Evolutionary conservation across 2,113 vertebrate species (phyloP), one percentile per base, ranked within the genome.

Genomic region (Colinus virginianus): DNA sequence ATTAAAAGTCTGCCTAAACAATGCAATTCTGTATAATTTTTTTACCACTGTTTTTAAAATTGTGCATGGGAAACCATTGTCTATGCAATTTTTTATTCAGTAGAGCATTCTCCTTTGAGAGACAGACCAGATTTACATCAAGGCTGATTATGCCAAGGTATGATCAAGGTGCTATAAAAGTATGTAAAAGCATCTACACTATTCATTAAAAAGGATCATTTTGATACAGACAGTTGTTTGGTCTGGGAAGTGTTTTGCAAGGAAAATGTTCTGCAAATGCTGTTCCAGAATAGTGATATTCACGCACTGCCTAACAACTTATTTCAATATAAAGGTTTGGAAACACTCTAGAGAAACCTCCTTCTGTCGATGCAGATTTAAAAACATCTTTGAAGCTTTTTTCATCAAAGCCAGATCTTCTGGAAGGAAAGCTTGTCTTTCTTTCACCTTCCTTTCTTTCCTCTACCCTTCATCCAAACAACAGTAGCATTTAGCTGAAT

Each of bases 1-100:
- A 97, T 97, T 98, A 98, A 97, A 96, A 94, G 95, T 96, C 88
- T 98, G 93, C 96, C 95, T 97, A 97, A 98, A 90, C 91, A 97
- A 85, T 96, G 94, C 48, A 96, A 91, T 95, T 97, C 94, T 96
- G 92, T 93, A 96, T 96, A 97, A 97, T 97, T 97, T 96, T 95
- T 96, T 92, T 91, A 96, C 46, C 53, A 91, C 97, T 96, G 21
- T 94, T 97, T 98, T 97, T 89, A 96, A 97, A 96, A 93, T 46
- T 76, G 62, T 93, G 51, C 89, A 90, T 75, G 59, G 85, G 94
- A 97, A 98, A 97, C 76, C 87, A 92, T 75, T 55, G 79, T 81
- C 78, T 93, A 25, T 94, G 78, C 49, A 94, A 86, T 97, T 96
- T 96, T 98, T 97, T 96, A 96, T 97, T 96, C 79, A 66, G 53